phyloP scores from a whole-genome alignment of 2,797 vertebrate genomes.

The Acrossocheilus fasciatus region DNA sequence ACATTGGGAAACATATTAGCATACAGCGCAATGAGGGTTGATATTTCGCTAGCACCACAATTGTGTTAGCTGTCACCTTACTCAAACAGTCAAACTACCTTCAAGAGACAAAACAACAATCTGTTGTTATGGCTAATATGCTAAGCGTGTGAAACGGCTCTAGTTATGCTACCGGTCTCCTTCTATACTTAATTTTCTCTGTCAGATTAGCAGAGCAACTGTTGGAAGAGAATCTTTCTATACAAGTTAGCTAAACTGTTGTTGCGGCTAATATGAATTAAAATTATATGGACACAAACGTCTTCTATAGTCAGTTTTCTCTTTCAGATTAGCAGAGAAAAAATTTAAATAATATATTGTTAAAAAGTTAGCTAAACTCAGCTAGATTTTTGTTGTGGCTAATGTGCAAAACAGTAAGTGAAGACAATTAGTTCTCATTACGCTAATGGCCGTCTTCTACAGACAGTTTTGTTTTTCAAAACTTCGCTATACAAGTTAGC shows the following conservation, averaged over 20 bases:
- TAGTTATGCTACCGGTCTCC: background rate
- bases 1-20: background rate
- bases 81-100: background rate
- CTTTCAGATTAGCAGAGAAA: background rate
- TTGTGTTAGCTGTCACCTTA: background rate
- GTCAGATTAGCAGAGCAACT: background rate
- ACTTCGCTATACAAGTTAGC: too few relatives aligned
- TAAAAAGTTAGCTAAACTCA: background rate
- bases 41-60: background rate
- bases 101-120: background rate
- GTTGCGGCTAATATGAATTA: background rate
- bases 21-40: background rate
- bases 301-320: background rate
- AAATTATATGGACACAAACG: background rate
- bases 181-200: background rate
- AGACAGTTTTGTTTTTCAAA: background rate
- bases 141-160: background rate
- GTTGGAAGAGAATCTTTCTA: background rate
- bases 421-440: background rate
- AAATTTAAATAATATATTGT: fast-evolving
- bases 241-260: background rate
- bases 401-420: background rate
- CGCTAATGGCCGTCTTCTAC: background rate
- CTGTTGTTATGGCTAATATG: background rate
- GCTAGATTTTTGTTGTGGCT: background rate